These are phyloP conservation scores for Xestia rhomboidea DNA, from an alignment of 2,888 invertebrate genomes.

Conservation along the genomic window DNA sequence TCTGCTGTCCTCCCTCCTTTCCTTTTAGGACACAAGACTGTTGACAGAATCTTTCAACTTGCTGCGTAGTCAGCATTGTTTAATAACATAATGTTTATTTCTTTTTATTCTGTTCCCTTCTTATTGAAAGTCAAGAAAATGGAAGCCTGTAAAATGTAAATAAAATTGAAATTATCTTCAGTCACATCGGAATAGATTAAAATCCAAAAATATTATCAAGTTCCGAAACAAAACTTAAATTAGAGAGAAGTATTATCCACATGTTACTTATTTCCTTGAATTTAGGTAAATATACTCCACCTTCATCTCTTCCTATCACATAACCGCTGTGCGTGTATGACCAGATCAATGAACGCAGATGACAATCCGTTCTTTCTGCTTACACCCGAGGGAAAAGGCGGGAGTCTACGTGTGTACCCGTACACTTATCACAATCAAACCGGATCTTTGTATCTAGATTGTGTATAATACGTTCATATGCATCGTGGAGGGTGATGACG, in stretches of 20 bases:
- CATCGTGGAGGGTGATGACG: slow-evolving; percentile 2
- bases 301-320: not conserved
- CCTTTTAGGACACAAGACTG: no score
- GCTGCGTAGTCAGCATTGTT: no score
- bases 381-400: not conserved
- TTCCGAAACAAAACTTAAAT: not conserved
- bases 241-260: not conserved
- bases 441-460: not conserved
- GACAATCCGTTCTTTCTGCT: not conserved
- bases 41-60: no score
- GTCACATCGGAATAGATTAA: not conserved
- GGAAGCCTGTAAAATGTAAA: not conserved
- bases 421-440: not conserved
- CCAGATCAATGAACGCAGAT: not conserved
- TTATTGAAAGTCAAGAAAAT: slow-evolving; percentile 71
- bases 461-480: not conserved
- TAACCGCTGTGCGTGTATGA: not conserved
- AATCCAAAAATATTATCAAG: not conserved
- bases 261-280: not conserved
- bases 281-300: not conserved
- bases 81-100: not conserved
- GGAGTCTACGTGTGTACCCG: not conserved
- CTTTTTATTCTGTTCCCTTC: not conserved
- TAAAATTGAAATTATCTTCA: not conserved
- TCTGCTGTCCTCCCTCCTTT: no score